These are phyloP conservation scores for Plemyria rubiginata DNA, from an alignment of 2,888 invertebrate genomes.

Conservation along the genomic window DNA sequence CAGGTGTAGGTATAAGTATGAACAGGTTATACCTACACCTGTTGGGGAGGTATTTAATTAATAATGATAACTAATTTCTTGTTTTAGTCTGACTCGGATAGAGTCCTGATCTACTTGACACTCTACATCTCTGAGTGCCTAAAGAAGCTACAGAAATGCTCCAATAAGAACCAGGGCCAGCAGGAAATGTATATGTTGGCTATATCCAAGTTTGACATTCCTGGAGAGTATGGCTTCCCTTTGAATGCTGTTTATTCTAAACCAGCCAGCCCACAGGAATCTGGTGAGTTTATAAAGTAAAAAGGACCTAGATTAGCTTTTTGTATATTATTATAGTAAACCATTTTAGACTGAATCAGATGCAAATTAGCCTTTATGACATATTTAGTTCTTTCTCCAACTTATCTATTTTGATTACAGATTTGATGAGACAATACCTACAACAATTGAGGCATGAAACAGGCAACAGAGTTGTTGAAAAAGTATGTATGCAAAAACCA, in stretches of 20 bases:
- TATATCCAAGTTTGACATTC: slow-evolving; percentile 97
- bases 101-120: slow-evolving; percentile 98
- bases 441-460: slow-evolving; percentile 98
- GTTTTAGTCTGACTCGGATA: slow-evolving; percentile 95
- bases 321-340: not conserved
- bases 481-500: slow-evolving; percentile 75
- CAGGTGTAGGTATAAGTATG: too few species aligned
- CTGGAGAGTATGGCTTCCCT: slow-evolving; percentile 97
- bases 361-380: too few species aligned
- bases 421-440: slow-evolving; percentile 96
- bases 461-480: slow-evolving; percentile 95
- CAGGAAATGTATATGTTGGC: slow-evolving; percentile 99
- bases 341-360: too few species aligned
- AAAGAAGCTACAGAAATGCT: slow-evolving; percentile 96
- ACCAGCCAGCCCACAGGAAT: slow-evolving; percentile 91
- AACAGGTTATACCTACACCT: too few species aligned
- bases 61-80: not conserved
- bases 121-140: slow-evolving; percentile 99
- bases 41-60: too few species aligned
- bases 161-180: slow-evolving; percentile 93
- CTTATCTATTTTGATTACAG: slow-evolving; percentile 75
- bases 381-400: not conserved
- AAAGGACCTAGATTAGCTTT: not conserved
- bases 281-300: slow-evolving; percentile 84
- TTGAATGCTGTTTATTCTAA: slow-evolving; percentile 97